These are phyloP conservation scores for Graphium colonna DNA, from an alignment of 2,888 invertebrate species.

Conservation along the genomic window DNA sequence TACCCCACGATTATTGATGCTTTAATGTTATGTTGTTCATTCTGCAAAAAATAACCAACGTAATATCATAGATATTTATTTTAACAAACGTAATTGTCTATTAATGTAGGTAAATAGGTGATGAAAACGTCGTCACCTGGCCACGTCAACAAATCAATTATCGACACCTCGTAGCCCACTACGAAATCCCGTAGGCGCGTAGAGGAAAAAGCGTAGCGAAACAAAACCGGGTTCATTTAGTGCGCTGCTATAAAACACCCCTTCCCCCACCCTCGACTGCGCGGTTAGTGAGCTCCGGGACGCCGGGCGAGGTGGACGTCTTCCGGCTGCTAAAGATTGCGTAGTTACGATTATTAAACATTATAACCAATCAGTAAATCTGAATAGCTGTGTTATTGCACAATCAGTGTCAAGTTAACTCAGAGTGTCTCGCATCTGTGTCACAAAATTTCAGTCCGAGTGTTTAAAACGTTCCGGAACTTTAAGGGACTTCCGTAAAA, in stretches of 20 bases:
- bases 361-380: neutral
- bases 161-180: neutral
- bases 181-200: neutral
- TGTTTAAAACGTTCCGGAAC: neutral
- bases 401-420: no score
- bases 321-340: neutral
- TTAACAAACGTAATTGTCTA: no score
- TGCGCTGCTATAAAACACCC: constrained; percentile 13
- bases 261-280: constrained; percentile 9
- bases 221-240: constrained; percentile 18
- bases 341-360: neutral
- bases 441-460: no score
- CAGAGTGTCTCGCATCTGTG: no score
- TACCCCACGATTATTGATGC: no score
- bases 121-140: no score
- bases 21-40: no score
- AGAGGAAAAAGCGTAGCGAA: constrained; percentile 1
- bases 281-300: constrained; percentile 9
- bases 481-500: no score
- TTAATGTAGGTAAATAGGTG: no score
- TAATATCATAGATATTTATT: no score
- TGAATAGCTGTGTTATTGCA: no score
- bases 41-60: no score
- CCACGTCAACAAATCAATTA: neutral
- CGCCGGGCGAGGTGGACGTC: constrained; percentile 4